Base-by-base conservation (phyloP, 2,113 vertebrate species). In the Acrocephalus arundinaceus region DNA sequence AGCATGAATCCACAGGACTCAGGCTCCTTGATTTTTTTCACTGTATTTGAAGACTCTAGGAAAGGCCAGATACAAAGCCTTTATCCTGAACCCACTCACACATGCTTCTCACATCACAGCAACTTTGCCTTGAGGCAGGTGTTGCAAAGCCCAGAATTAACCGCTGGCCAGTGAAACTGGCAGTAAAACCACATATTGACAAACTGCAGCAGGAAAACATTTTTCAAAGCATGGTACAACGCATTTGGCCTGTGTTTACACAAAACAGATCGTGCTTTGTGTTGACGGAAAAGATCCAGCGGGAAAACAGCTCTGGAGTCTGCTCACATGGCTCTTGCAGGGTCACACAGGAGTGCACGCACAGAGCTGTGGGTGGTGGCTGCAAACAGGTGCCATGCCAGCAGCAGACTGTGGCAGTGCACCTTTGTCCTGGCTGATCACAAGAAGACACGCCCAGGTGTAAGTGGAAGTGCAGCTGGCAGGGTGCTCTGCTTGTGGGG, bases 371-470 rank as follows among this genome's bases (percentile, higher is more conserved):
- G 7, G 11, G 18, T 4, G 11, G 11, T 7, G 48, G 24, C 31
- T 25, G n/a, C 39, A 6, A 21, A 17, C 21, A 37, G 18, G 20
- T 4, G 27, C 55, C 7, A 2, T 11, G 31, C 31, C 15, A 10
- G 11, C 39, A 72, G 22, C 31, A 43, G 19, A 3, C 20, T 23
- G 11, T 6, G 11, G 13, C 12, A 24, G 14, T 0, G 19, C 35
- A 33, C 45, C 35, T 59, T 48, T 23, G 39, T 11, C 25, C 33
- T 1, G 8, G 14, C 2, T 11, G 33, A 31, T 8, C 19, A 6
- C 31, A 17, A 4, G 0, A 1, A 24, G 15, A 31, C 27, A 5
- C 4, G 3, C 14, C 31, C 41, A 20, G 13, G 15, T 3, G 8
- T 6, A 6, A 13, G 19, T 6, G 21, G 41, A 14, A 31, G 31